A percentile compares a stretch with the other conserved stretches of the same genome.
phyloP scores from a whole-genome alignment of 2,113 vertebrate genomes.

The Corythornis vintsioides region DNA sequence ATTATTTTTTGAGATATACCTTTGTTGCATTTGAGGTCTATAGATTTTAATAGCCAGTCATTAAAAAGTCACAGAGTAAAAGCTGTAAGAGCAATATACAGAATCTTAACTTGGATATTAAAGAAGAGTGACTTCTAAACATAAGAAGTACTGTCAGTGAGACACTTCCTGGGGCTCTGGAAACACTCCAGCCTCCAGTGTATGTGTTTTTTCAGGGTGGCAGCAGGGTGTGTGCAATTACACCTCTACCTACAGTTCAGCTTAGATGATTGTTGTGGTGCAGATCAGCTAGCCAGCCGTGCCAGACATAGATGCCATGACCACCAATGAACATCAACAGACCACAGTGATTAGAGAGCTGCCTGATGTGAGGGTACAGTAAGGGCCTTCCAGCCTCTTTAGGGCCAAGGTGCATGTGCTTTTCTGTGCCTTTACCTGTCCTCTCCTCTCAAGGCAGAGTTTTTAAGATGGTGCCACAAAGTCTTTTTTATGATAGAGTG shows the following conservation, averaged over 20 bases:
- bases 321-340: not conserved
- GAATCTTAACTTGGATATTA: not conserved
- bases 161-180: not conserved
- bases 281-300: not conserved
- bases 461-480: not conserved
- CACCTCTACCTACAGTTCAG: not conserved
- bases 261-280: not conserved
- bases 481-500: not conserved
- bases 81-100: not conserved
- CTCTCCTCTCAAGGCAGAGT: not conserved
- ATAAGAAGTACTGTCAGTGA: not conserved
- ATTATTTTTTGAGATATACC: not conserved
- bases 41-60: not conserved
- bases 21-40: not conserved
- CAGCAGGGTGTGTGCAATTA: not conserved
- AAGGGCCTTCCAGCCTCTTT: not conserved
- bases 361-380: not conserved
- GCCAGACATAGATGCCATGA: not conserved
- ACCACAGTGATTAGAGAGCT: fast-evolving
- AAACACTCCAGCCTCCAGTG: not conserved
- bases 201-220: not conserved
- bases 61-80: slow-evolving; percentile 26
- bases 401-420: not conserved
- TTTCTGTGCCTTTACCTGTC: not conserved
- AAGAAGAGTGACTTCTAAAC: slow-evolving; percentile 12